Evolutionary conservation across 2,888 invertebrate genomes (phyloP).

Genomic region (Catocala sponsa): DNA sequence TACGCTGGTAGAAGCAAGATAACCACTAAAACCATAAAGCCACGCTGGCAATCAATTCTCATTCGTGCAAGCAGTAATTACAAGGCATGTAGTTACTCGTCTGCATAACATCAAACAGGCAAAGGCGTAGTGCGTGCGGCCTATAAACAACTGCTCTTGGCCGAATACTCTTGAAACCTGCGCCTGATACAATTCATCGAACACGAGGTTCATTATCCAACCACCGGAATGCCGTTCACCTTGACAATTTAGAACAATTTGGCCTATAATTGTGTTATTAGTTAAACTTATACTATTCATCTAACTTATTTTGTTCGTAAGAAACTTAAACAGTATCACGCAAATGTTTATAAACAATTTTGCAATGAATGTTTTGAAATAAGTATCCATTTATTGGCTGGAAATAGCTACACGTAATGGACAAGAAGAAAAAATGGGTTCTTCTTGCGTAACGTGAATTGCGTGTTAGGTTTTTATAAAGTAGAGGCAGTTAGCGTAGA

Average conservation of each 20-base stretch:
- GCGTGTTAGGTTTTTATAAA: too few relatives aligned
- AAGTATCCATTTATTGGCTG: too few relatives aligned
- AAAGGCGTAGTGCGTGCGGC: neutral
- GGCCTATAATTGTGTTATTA: constrained; percentile 35
- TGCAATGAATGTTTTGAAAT: neutral
- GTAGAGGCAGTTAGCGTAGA: too few relatives aligned
- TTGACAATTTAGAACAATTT: constrained; percentile 63
- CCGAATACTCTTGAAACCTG: constrained; percentile 66
- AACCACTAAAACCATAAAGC: too few relatives aligned
- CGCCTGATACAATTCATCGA: constrained; percentile 61
- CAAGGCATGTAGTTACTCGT: too few relatives aligned
- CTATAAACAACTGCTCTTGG: constrained; percentile 53
- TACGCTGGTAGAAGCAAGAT: too few relatives aligned
- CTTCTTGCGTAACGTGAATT: too few relatives aligned
- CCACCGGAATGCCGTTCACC: constrained; percentile 65
- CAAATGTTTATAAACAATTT: neutral
- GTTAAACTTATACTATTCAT: constrained; percentile 5
- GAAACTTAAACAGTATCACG: too few relatives aligned
- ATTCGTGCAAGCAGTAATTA: too few relatives aligned
- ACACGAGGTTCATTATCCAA: constrained; percentile 61
- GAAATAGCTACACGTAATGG: too few relatives aligned
- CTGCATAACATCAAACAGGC: neutral
- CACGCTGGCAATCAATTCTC: too few relatives aligned
- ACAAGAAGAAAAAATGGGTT: too few relatives aligned
- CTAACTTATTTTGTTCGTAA: neutral